phyloP scores from a whole-genome alignment of 2,797 vertebrate species.

The Lemur catta region DNA sequence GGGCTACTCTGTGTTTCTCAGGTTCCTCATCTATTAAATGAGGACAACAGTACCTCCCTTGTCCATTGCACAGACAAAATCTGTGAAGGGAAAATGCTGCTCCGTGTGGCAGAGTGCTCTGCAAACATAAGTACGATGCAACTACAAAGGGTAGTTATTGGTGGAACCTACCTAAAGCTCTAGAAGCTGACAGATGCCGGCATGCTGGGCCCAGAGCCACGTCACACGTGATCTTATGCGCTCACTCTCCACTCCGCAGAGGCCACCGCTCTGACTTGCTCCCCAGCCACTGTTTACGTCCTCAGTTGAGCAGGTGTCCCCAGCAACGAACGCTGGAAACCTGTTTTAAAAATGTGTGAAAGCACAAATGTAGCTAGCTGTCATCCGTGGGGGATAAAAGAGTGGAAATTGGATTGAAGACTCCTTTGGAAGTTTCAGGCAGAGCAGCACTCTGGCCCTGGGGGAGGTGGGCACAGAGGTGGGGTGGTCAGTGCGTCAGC shows the following conservation, averaged over 20 bases:
- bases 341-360: background rate
- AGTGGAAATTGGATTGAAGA: background rate
- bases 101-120: background rate
- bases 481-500: rapidly evolving
- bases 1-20: background rate
- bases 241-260: background rate
- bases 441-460: background rate
- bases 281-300: background rate
- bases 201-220: background rate
- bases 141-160: background rate
- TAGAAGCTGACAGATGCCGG: background rate
- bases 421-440: background rate
- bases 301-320: background rate
- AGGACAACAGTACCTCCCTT: background rate
- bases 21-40: background rate
- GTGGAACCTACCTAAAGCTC: background rate
- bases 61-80: background rate
- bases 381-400: background rate
- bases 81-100: background rate
- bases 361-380: background rate
- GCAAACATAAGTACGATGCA: background rate
- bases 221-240: rapidly evolving
- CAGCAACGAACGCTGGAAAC: background rate
- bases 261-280: background rate
- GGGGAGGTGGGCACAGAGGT: background rate